phyloP scores from a whole-genome alignment of 2,797 vertebrate species.

The Pipistrellus pipistrellus region DNA sequence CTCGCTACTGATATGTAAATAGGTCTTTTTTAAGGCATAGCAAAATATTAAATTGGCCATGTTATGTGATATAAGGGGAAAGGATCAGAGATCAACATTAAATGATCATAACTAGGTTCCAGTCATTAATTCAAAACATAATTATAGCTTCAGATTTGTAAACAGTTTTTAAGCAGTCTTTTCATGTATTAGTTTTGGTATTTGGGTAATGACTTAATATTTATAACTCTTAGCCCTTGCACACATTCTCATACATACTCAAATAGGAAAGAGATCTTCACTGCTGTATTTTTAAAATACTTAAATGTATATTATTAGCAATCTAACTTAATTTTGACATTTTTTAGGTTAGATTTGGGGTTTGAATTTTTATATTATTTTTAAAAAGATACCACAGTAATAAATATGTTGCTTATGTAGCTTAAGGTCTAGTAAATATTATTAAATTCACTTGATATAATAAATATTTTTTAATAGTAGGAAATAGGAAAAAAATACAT shows the following conservation, averaged over 20 bases:
- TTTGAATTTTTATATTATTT: not conserved
- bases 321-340: not conserved
- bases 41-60: not conserved
- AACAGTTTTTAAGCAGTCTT: not conserved
- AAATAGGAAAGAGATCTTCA: not conserved
- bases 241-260: not conserved
- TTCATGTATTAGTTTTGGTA: not conserved
- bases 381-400: not conserved
- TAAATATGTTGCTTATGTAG: not conserved
- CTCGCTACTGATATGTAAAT: not conserved
- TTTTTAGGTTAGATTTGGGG: not conserved
- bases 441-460: not conserved
- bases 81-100: not conserved
- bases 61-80: not conserved
- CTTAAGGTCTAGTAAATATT: not conserved
- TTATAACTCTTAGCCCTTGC: not conserved
- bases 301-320: not conserved
- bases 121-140: not conserved
- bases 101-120: not conserved
- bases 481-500: not conserved
- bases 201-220: not conserved
- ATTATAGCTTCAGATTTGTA: not conserved
- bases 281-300: not conserved
- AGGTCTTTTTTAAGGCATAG: not conserved
- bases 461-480: not conserved